Base-by-base conservation (phyloP, 2,797 vertebrate genomes). In the Notamacropus eugenii region DNA sequence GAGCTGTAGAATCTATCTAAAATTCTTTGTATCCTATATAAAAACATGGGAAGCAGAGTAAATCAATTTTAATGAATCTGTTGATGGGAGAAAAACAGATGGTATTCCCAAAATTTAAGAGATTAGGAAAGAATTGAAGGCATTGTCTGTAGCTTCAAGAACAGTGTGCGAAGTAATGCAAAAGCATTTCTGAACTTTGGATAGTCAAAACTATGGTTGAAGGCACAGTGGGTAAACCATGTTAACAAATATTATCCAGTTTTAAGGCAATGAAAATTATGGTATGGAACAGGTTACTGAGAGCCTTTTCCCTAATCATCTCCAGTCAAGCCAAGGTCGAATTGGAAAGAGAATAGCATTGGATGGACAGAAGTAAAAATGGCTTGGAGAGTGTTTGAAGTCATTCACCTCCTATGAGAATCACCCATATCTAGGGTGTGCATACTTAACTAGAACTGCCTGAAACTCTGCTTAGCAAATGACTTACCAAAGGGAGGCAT, bases 1-100 rank as follows among this genome's bases (percentile, higher is more conserved):
- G 94, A 90, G 92, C 93, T 93, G 31, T 95, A 67, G 96, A 93
- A 92, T 90, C 50, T 95, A 54, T 92, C 55, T 96, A 58, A 93
- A 56, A 57, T 95, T 94, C 22, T 94, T 52, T 95, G 87, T 91
- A 16, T 94, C 56, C 6, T 94, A 92, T 52, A 96, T 92, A 97
- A 97, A 97, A 96, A 93, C 1, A 28, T 19, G 5, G 94, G 62
- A 96, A 91, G 62, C 52, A 55, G 50, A 96, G 92, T 96, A 97
- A 97, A 97, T 96, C 95, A 95, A 92, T 96, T 90, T 92, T 55
- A 97, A 96, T 91, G 97, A 98, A 97, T 90, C 28, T 54, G 4
- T 82, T 92, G 55, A 90, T 46, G 92, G 59, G 27, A 96, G 92
- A 97, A 40, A 55, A 98, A 90, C 54, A 54, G 96, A 96, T 87